These are phyloP conservation scores for Palythoa caribaeorum DNA, from an alignment of 92 coral and sea anemone species.

Conservation along the genomic window DNA sequence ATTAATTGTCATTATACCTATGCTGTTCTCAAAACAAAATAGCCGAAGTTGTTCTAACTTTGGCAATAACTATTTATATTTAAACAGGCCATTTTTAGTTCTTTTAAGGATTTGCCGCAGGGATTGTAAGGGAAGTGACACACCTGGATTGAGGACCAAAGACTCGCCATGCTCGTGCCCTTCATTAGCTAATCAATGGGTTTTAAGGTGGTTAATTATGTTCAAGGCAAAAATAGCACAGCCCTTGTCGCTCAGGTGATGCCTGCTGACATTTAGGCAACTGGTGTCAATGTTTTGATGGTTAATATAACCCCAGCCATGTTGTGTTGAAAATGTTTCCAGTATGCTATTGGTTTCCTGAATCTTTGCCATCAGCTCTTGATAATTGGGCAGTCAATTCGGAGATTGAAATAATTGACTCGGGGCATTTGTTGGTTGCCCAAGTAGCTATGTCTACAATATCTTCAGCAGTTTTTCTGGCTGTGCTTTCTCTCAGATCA, in stretches of 20 bases:
- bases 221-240: not conserved
- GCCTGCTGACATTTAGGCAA: constrained; percentile 11
- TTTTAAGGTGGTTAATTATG: not conserved
- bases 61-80: too few relatives aligned
- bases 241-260: not conserved
- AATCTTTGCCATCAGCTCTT: constrained; percentile 18
- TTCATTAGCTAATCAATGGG: constrained; percentile 16
- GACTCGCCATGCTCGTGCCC: constrained; percentile 1
- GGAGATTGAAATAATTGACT: constrained; percentile 32
- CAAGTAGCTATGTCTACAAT: constrained; percentile 2
- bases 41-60: too few relatives aligned
- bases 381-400: not conserved
- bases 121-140: too few relatives aligned
- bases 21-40: too few relatives aligned
- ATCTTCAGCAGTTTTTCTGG: not conserved
- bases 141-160: too few relatives aligned
- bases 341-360: not conserved
- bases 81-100: too few relatives aligned
- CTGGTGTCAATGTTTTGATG: constrained; percentile 20
- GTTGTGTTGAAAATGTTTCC: constrained; percentile 32
- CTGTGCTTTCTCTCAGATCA: constrained; percentile 4
- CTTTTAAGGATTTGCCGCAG: too few relatives aligned
- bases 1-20: too few relatives aligned
- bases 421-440: constrained; percentile 12
- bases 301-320: constrained; percentile 26